Conservation (phyloP, 2,797 vertebrate species). For the Merluccius polli region DNA sequence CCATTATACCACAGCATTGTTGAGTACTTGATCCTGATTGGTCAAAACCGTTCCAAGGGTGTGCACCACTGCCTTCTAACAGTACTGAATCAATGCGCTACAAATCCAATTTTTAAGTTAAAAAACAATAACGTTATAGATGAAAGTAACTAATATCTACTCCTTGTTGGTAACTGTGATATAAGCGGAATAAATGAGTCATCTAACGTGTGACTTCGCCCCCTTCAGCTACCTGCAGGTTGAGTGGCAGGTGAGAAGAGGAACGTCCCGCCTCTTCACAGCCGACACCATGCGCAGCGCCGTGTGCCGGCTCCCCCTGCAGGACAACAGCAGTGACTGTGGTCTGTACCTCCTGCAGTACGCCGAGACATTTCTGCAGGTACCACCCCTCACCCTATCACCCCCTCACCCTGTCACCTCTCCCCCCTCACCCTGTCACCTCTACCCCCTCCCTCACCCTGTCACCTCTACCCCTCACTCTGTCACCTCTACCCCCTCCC, state of each 20-base stretch:
- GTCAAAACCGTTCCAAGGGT: no score
- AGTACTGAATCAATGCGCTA: no score
- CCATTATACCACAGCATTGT: no score
- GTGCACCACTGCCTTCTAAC: no score
- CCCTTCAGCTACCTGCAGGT: conserved; percentile 84
- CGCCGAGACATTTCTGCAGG: conserved; percentile 90
- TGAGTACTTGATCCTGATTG: no score
- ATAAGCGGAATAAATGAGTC: neutral
- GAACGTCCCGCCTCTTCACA: conserved; percentile 74
- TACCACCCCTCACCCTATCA: conserved; percentile 37
- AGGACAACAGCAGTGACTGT: conserved; percentile 95
- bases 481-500: no score
- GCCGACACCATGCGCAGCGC: conserved; percentile 63
- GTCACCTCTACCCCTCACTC: no score
- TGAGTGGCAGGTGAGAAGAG: conserved; percentile 86
- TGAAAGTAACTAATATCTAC: no score
- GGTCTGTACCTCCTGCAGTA: conserved; percentile 93
- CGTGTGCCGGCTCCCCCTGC: conserved; percentile 85
- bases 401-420: neutral
- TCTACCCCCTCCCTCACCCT: neutral
- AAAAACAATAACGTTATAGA: no score
- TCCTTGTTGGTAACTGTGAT: neutral
- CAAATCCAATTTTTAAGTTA: no score
- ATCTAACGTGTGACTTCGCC: neutral
- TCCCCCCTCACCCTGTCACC: no score